phyloP scores from a whole-genome alignment of 2,888 invertebrate species.

The Ennomos erosarius region DNA sequence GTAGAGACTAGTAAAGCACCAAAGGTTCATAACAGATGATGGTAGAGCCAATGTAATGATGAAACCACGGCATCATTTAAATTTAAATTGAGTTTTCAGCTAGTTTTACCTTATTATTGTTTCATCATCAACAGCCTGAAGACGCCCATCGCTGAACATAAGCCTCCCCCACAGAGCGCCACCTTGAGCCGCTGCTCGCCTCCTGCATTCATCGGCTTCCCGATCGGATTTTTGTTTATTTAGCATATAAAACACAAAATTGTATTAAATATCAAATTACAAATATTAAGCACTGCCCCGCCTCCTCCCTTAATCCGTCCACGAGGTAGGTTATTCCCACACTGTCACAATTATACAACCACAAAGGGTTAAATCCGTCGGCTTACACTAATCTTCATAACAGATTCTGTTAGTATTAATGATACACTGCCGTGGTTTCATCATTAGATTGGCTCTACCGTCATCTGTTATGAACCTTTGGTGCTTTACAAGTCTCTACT shows the following conservation, averaged over 20 bases:
- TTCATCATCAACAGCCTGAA: too few species aligned
- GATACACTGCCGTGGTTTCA: constrained; percentile 25
- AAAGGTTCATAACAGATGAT: constrained; percentile 24
- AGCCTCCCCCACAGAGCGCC: too few species aligned
- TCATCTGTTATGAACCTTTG: constrained; percentile 21
- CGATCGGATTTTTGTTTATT: too few species aligned
- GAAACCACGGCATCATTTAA: constrained; percentile 23
- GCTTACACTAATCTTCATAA: constrained; percentile 59
- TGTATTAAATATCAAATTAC: too few species aligned
- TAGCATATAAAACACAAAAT: too few species aligned
- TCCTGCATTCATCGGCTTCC: too few species aligned
- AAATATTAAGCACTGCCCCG: not conserved
- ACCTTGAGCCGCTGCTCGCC: too few species aligned
- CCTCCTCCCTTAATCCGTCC: constrained; percentile 23
- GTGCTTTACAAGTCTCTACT: too few species aligned
- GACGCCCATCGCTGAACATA: too few species aligned
- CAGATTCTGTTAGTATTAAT: constrained; percentile 46
- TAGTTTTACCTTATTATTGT: too few species aligned
- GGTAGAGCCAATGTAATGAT: constrained; percentile 21
- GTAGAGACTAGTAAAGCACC: too few species aligned
- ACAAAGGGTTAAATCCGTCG: constrained; percentile 43
- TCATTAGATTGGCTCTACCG: constrained; percentile 22
- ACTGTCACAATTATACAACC: constrained; percentile 49
- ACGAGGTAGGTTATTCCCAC: constrained; percentile 49
- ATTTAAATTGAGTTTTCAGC: too few species aligned